Base-by-base conservation (phyloP, 2,797 vertebrate genomes). In the Manis javanica region DNA sequence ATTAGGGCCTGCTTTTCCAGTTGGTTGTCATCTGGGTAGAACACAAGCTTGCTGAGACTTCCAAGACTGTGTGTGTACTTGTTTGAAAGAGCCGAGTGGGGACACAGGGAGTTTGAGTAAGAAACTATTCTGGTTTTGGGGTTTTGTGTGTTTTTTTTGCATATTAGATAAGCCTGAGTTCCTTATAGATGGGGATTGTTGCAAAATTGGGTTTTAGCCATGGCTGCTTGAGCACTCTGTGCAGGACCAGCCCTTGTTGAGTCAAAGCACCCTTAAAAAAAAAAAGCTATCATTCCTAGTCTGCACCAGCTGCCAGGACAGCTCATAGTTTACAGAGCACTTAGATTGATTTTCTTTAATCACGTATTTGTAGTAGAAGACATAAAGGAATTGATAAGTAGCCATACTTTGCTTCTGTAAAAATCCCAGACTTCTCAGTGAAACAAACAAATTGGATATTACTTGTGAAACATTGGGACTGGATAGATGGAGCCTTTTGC, bases 321-420 rank as follows among this genome's bases (percentile, higher is more conserved):
- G 77, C 95, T 51, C 88, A 96, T 94, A 29, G 85, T 98, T 98
- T 95, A 81, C 86, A 97, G 19, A 57, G 94, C 97, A 97, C 94
- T 98, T 93, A 94, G 95, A 49, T 92, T 49, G 78, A 97, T 96
- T 96, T 94, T 95, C 57, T 91, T 87, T 98, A 69, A 75, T 96
- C 0, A 23, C 68, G 31, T 18, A 1, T 83, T 92, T 88, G 51
- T 5, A 3, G 89, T 90, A 64, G 49, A 95, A 77, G 59, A 97
- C 72, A 96, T 92, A 97, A 82, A 94, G 89, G 51, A 97, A 89
- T 51, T 71, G 55, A 90, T 78, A 93, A 92, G 68, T 68, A 77
- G 84, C 78, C 13, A 51, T 89, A 31, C 19, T 93, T 92, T 15
- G 63, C 42, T 85, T 95, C 63, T 96, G 79, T 96, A 89, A 97